phyloP scores from a whole-genome alignment of 1,140 invertebrate species.

The Drosophila kurseongensis region DNA sequence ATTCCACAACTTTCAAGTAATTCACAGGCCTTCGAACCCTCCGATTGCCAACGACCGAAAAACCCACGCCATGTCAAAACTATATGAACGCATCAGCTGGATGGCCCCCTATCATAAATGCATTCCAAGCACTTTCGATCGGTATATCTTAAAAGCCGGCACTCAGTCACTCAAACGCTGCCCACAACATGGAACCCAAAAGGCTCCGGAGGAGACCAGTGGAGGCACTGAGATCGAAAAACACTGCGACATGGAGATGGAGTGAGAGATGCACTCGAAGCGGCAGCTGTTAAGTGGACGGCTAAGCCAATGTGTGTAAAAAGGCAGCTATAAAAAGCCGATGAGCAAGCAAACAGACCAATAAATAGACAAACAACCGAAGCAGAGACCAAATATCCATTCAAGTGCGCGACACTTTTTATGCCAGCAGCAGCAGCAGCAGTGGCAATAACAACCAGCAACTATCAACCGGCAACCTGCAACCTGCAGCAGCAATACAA shows the following conservation, averaged over 20 bases:
- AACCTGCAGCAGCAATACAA: slow-evolving; percentile 23
- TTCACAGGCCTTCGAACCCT: slow-evolving; percentile 12
- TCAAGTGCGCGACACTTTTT: slow-evolving; percentile 69
- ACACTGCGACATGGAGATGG: slow-evolving; percentile 1
- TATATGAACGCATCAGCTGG: slow-evolving; percentile 22
- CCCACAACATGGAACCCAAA: slow-evolving; percentile 41
- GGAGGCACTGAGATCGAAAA: neutral
- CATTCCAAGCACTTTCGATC: slow-evolving; percentile 51
- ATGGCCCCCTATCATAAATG: slow-evolving; percentile 45
- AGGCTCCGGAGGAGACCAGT: slow-evolving; percentile 18
- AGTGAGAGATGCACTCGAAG: slow-evolving; percentile 45
- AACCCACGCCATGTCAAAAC: slow-evolving; percentile 29
- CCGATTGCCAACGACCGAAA: slow-evolving; percentile 9
- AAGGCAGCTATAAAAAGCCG: slow-evolving; percentile 48
- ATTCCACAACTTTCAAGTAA: slow-evolving; percentile 17
- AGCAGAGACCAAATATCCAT: slow-evolving; percentile 66
- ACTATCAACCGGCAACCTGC: slow-evolving; percentile 33
- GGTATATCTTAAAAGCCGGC: slow-evolving; percentile 46
- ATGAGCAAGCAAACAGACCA: slow-evolving; percentile 67
- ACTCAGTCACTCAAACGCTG: slow-evolving; percentile 32
- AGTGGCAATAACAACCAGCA: slow-evolving; percentile 14
- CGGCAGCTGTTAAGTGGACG: slow-evolving; percentile 71
- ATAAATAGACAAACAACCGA: slow-evolving; percentile 78
- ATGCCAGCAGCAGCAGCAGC: slow-evolving; percentile 38
- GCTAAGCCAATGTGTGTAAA: slow-evolving; percentile 62